Conservation (phyloP, 2,113 vertebrate species). For the Oostethus manadensis region DNA sequence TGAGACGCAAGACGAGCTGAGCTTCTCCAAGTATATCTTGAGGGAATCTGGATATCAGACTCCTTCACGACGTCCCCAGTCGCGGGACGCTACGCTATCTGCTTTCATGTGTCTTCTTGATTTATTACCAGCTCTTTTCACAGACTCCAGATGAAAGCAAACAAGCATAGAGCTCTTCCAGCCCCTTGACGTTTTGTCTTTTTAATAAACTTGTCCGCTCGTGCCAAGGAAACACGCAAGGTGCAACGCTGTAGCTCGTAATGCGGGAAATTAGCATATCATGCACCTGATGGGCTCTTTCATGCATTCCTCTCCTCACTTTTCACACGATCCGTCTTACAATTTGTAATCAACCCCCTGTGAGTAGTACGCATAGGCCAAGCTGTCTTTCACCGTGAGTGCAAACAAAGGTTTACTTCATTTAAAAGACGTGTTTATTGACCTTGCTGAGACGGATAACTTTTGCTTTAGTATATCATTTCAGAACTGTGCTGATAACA, state of each 20-base stretch:
- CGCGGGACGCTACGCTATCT: constrained; percentile 58
- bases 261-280: constrained; percentile 25
- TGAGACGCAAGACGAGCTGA: constrained; percentile 40
- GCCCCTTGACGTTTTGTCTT: constrained; percentile 46
- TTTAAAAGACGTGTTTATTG: neutral
- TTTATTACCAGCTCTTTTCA: constrained; percentile 56
- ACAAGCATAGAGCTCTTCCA: constrained; percentile 44
- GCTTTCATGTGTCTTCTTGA: constrained; percentile 63
- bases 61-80: constrained; percentile 45
- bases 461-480: neutral
- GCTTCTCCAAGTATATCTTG: constrained; percentile 50
- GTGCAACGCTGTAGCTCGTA: constrained; percentile 1
- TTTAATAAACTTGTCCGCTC: constrained; percentile 54
- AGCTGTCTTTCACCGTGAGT: neutral
- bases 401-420: neutral
- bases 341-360: neutral
- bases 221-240: constrained; percentile 18
- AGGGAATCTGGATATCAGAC: constrained; percentile 63
- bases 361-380: neutral
- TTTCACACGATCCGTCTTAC: neutral
- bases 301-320: neutral
- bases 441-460: neutral
- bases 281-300: constrained; percentile 10
- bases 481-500: neutral
- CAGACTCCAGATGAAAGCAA: constrained; percentile 52